Conservation (phyloP, 2,888 invertebrate genomes). For the Drosophila diplacantha region DNA sequence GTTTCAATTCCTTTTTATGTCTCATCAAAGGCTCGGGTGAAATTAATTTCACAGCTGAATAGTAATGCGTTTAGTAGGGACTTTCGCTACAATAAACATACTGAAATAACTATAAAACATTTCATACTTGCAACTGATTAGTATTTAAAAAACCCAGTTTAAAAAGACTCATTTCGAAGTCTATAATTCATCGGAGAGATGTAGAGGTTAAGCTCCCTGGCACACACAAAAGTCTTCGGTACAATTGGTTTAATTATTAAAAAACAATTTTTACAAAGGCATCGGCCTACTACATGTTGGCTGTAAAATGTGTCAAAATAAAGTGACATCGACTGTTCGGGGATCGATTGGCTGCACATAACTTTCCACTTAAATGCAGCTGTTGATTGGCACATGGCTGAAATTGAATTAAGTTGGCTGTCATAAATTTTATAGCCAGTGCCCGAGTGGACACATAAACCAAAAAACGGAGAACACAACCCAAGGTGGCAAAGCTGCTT, state of each 20-base stretch:
- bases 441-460: conserved; percentile 49
- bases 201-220: neutral
- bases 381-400: conserved; percentile 65
- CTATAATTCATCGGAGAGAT: neutral
- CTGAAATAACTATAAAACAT: too few species aligned
- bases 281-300: neutral
- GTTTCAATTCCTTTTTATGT: neutral
- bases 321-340: conserved; percentile 23
- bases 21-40: neutral
- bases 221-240: too few species aligned
- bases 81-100: too few species aligned
- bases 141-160: neutral
- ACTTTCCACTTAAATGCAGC: conserved; percentile 67
- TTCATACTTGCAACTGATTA: too few species aligned
- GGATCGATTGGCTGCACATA: conserved; percentile 48
- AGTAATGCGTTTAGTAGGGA: neutral
- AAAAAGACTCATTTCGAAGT: neutral
- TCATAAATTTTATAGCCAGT: conserved; percentile 50
- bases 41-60: conserved; percentile 19
- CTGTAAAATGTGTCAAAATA: conserved; percentile 31
- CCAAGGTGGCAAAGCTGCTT: conserved; percentile 32
- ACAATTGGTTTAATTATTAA: conserved; percentile 26
- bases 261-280: conserved; percentile 22
- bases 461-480: conserved; percentile 20
- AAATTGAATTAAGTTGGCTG: conserved; percentile 60